These are phyloP conservation scores for Pinna nobilis DNA, from an alignment of 1,140 invertebrate genomes.

Conservation along the genomic window DNA sequence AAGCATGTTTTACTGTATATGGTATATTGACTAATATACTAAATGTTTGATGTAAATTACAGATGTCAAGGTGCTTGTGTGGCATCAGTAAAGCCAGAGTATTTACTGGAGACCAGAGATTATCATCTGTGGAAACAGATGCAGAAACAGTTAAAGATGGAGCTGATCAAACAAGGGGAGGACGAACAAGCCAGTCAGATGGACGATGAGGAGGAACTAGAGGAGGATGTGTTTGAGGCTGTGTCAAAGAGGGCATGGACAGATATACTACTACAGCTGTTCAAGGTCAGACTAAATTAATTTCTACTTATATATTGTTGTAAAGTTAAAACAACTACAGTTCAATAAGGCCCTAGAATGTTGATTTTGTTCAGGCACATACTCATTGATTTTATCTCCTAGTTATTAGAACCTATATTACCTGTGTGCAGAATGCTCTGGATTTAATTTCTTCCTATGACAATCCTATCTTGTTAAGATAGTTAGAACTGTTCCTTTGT, in stretches of 20 bases:
- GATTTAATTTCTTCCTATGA: too few species aligned
- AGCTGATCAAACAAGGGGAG: slow-evolving; percentile 51
- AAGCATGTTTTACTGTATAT: too few species aligned
- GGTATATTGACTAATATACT: too few species aligned
- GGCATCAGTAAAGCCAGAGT: slow-evolving; percentile 71
- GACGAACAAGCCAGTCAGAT: slow-evolving; percentile 42
- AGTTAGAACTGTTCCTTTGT: too few species aligned
- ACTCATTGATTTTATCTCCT: too few species aligned
- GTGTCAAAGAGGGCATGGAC: slow-evolving; percentile 74
- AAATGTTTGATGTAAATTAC: background rate
- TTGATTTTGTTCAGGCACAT: too few species aligned
- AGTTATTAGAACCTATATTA: too few species aligned
- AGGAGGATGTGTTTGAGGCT: slow-evolving; percentile 72
- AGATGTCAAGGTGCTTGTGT: slow-evolving; percentile 74
- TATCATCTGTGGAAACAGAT: slow-evolving; percentile 71
- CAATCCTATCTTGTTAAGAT: too few species aligned
- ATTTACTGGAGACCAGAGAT: slow-evolving; percentile 71
- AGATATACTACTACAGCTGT: slow-evolving; percentile 72
- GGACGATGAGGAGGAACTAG: slow-evolving; percentile 57
- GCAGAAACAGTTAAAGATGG: slow-evolving; percentile 57
- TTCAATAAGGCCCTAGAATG: too few species aligned
- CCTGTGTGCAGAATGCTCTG: too few species aligned
- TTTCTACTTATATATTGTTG: background rate
- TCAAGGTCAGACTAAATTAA: slow-evolving; percentile 63
- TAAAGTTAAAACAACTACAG: background rate